phyloP scores from a whole-genome alignment of 1,140 invertebrate species.

The Archegozetes longisetosus region DNA sequence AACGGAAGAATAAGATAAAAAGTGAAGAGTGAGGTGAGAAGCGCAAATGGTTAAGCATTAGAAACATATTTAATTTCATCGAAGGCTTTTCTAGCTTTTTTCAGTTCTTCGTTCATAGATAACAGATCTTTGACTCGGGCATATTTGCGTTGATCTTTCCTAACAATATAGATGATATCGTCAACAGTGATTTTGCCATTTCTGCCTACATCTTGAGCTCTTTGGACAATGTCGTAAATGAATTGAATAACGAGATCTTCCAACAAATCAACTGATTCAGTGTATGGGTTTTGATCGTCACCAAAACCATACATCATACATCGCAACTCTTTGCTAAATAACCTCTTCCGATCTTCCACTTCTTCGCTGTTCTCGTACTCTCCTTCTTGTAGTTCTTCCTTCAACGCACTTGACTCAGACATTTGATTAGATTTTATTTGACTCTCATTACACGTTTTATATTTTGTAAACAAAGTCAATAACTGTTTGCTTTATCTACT shows the following conservation, averaged over 20 bases:
- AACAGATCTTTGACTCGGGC: constrained; percentile 93
- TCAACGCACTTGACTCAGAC: not conserved
- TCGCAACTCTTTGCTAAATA: constrained; percentile 39
- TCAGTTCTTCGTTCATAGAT: constrained; percentile 97
- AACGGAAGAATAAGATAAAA: no score
- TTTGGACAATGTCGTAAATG: constrained; percentile 77
- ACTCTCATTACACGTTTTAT: no score
- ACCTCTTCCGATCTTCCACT: constrained; percentile 30
- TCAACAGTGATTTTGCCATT: constrained; percentile 89
- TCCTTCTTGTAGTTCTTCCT: not conserved
- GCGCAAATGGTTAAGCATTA: not conserved
- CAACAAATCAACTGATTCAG: constrained; percentile 91
- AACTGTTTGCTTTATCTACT: no score
- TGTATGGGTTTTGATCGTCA: constrained; percentile 86
- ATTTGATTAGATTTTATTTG: no score
- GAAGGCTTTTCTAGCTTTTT: constrained; percentile 96
- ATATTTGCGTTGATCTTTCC: constrained; percentile 91
- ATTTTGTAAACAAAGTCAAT: no score
- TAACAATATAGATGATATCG: constrained; percentile 94
- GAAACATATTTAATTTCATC: constrained; percentile 35
- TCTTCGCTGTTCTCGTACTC: not conserved
- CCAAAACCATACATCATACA: constrained; percentile 99
- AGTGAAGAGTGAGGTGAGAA: not conserved
- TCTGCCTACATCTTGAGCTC: constrained; percentile 91
- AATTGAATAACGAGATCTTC: constrained; percentile 97